phyloP scores from a whole-genome alignment of 2,113 vertebrate genomes.

The Cyprinodon tularosa region DNA sequence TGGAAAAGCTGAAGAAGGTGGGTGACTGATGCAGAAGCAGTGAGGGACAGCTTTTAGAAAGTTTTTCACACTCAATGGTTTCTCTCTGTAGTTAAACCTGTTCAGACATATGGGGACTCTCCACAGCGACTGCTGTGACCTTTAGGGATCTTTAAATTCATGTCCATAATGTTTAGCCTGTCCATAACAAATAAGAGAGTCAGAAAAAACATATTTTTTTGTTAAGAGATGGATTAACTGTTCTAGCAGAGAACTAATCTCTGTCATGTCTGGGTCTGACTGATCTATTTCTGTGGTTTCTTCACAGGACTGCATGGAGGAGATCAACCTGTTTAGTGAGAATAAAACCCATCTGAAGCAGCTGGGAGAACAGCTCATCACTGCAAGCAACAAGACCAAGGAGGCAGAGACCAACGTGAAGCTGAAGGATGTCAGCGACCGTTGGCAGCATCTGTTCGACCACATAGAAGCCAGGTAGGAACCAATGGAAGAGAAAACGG shows the following conservation, averaged over 20 bases:
- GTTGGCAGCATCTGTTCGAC: slow-evolving; percentile 94
- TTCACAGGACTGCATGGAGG: slow-evolving; percentile 93
- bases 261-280: too few species aligned
- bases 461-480: slow-evolving; percentile 89
- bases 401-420: slow-evolving; percentile 89
- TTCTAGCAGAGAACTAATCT: too few species aligned
- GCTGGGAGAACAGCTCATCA: slow-evolving; percentile 90
- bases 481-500: not conserved
- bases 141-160: too few species aligned
- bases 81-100: not conserved
- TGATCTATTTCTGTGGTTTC: not conserved
- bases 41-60: too few species aligned
- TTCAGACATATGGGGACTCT: not conserved
- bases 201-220: too few species aligned
- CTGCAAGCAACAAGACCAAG: slow-evolving; percentile 85
- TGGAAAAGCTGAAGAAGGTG: slow-evolving; percentile 96
- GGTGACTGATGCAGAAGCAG: slow-evolving; percentile 3
- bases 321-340: slow-evolving; percentile 93
- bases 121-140: too few species aligned
- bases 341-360: slow-evolving; percentile 90
- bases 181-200: too few species aligned
- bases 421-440: slow-evolving; percentile 87
- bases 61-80: not conserved
- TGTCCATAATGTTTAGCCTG: too few species aligned
- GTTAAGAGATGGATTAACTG: too few species aligned